These are phyloP conservation scores for Aurelia sp. DNA, from an alignment of 30 jellyfish, hydroid and myxozoan genomes.

Conservation along the genomic window DNA sequence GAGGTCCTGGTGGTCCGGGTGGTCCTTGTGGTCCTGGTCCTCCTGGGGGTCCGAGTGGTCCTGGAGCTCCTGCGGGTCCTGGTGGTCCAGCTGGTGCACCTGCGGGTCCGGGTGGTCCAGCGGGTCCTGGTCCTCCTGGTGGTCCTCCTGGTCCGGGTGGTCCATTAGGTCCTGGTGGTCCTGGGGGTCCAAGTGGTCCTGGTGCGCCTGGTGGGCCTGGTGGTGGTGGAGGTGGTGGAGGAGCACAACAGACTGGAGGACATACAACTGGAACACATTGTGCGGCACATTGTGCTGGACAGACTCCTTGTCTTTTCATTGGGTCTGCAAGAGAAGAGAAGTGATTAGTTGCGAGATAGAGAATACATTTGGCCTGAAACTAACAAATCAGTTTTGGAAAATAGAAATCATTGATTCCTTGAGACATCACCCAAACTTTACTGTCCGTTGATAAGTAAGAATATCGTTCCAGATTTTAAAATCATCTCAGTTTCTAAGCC, in stretches of 20 bases:
- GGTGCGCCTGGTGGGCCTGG: constrained; percentile 99
- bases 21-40: constrained; percentile 97
- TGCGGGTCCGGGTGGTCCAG: constrained; percentile 94
- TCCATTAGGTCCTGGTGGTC: constrained; percentile 99
- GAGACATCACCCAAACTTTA: no score
- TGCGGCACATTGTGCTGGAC: constrained; percentile 72
- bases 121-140: constrained; percentile 90
- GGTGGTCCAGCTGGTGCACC: constrained; percentile 98
- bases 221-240: constrained; percentile 99
- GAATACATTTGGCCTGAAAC: no score
- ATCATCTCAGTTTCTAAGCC: no score
- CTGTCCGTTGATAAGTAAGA: no score
- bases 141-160: constrained; percentile 99
- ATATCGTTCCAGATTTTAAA: no score
- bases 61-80: constrained; percentile 90
- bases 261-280: constrained; percentile 68
- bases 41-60: constrained; percentile 97
- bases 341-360: no score
- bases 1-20: constrained; percentile 99
- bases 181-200: constrained; percentile 99
- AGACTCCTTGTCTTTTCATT: constrained; percentile 78
- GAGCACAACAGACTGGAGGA: constrained; percentile 75
- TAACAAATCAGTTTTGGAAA: no score
- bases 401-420: no score
- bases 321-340: constrained; percentile 29